Base-by-base conservation (phyloP, 2,797 vertebrate species). In the Mus spretus region DNA sequence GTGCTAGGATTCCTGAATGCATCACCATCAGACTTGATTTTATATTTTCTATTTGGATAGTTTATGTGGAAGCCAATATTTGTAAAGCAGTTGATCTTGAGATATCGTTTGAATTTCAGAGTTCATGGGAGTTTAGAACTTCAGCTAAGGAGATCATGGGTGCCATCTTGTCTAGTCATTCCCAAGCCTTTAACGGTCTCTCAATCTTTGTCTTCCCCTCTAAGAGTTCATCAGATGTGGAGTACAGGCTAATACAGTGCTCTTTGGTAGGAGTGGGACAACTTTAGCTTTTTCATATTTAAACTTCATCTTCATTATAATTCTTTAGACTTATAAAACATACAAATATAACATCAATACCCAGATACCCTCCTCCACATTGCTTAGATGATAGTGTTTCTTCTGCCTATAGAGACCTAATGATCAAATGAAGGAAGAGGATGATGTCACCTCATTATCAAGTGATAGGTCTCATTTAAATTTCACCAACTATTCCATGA, bases 281-380 rank as follows among this genome's bases (percentile, higher is more conserved):
- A 72, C 59, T 96, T 77, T 80, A 70, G 4, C 17, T 75, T 47
- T 80, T 83, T 86, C 47, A 50, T 86, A 17, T 70, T 92, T 96
- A 90, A 90, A 70, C n/a, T 91, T 78, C 8, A 72, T 80, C 93
- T 96, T 55, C 7, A 84, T 89, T 55, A 57, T 89, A 83, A 47
- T 82, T 55, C 24, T 82, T 91, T 26, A 79, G 61, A 47, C 53
- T 85, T 81, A 63, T 31, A 72, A 82, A 90, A 84, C 72, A 59
- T 74, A 59, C 0, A 91, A 65, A 55, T 74, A 59, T 90, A 80
- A 31, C 72, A 70, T 78, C 78, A 83, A 87, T 80, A 57, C 61
- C 9, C 74, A 44, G 55, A 44, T 90, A 28, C 0, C 3, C 7
- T 75, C 40, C 75, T 63, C 53, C 26, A 84, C 70, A 84, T 5